Base-by-base conservation (phyloP, 2,888 invertebrate species). In the Dryococelus australis region DNA sequence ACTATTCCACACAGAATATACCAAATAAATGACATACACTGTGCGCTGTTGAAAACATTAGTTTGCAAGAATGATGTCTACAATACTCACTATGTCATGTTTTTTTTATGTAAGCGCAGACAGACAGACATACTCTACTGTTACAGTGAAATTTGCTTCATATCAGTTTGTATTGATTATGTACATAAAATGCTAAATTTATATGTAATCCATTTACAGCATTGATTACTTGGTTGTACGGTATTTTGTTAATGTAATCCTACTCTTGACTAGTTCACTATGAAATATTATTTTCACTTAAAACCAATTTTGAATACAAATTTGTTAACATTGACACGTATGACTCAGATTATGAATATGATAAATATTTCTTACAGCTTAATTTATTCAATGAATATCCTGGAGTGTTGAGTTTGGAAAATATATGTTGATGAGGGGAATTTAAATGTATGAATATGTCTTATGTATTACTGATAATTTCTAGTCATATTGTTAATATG, bases 401-500 rank as follows among this genome's bases (percentile, higher is more conserved):
- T 65, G 16, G 20, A n/a, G 65, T 65, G 65, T 65, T 65, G 65
- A 65, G 65, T 65, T 5, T 65, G n/a, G 24, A 65, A 65, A 65
- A 65, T 65, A 8, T 65, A 65, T 65, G 65, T 65, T 10, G 65
- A 65, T 24, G 16, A 20, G n/a, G 65, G n/a, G n/a, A 65, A 16
- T 65, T 65, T 16, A 65, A 65, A 65, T 65, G 65, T 16, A 24
- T 24, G 65, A 16, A 65, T 65, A 65, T 65, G n/a, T 65, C n/a
- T 8, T 24, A 65, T 65, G 65, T 24, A 65, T 65, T 65, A 65
- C 65, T 65, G 65, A 65, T 65, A 0, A 20, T 65, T 65, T 65
- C 65, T 65, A 65, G 65, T 65, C 65, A 65, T 65, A n/a, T 65
- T 65, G 65, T 65, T 65, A 65, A n/a, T n/a, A 65, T 16, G n/a